Conservation (phyloP, 2,113 vertebrate species). For the Sphaerodactylus townsendi region DNA sequence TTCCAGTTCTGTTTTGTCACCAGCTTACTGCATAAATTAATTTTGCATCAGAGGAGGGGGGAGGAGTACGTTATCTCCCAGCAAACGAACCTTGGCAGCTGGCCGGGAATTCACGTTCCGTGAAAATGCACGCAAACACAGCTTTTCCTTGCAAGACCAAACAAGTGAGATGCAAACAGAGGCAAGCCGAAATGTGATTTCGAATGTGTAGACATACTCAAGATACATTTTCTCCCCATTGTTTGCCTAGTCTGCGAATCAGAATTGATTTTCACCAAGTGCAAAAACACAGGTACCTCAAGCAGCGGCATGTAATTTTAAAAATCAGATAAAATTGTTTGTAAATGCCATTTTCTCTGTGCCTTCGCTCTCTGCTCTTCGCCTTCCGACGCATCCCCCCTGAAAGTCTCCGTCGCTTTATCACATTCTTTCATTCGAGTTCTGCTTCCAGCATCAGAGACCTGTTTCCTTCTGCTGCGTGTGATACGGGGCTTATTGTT, state of each 20-base stretch:
- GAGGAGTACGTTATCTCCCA: conserved; percentile 16
- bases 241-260: neutral
- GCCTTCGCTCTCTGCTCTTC: neutral
- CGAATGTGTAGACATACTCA: conserved; percentile 17
- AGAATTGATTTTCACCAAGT: conserved; percentile 14
- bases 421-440: neutral
- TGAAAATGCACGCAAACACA: conserved; percentile 24
- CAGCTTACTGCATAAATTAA: neutral
- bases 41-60: neutral
- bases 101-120: conserved; percentile 29
- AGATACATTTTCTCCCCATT: neutral
- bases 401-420: neutral
- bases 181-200: neutral
- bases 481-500: neutral
- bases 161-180: neutral
- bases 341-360: neutral
- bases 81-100: conserved; percentile 24
- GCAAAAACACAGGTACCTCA: neutral
- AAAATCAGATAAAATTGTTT: neutral
- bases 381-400: neutral
- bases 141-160: neutral
- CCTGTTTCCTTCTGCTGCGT: neutral
- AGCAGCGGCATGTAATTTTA: neutral
- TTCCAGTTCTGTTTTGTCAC: neutral
- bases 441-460: neutral